These are phyloP conservation scores for Anthophora plumipes DNA, from an alignment of 2,888 invertebrate species.

Conservation along the genomic window DNA sequence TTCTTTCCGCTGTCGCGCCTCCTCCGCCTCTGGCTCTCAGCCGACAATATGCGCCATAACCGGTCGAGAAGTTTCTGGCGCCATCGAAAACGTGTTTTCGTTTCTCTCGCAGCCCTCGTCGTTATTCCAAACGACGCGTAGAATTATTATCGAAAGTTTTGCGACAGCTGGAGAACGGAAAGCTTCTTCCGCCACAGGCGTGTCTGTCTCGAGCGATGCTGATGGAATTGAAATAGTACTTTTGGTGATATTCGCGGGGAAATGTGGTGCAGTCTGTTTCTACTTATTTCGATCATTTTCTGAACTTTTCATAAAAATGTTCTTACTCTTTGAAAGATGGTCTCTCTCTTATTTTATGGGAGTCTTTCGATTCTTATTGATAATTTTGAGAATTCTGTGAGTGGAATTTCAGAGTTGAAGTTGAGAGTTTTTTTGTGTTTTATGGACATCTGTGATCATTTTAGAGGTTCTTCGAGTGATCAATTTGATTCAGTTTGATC, in stretches of 20 bases:
- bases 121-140: slow-evolving; percentile 14
- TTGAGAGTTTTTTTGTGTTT: too few species aligned
- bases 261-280: not conserved
- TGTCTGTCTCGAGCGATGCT: not conserved
- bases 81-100: slow-evolving; percentile 63
- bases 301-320: too few species aligned
- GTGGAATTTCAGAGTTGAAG: too few species aligned
- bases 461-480: too few species aligned
- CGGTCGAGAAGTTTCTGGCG: slow-evolving; percentile 61
- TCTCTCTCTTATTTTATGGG: too few species aligned
- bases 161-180: not conserved
- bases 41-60: slow-evolving; percentile 28
- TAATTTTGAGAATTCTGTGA: too few species aligned
- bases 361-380: too few species aligned
- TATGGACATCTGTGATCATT: too few species aligned
- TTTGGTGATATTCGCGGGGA: not conserved
- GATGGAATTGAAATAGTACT: not conserved
- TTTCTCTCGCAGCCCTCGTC: not conserved
- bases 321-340: too few species aligned
- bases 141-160: slow-evolving; percentile 41
- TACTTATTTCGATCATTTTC: not conserved
- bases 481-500: too few species aligned
- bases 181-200: not conserved
- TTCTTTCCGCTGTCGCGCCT: slow-evolving; percentile 26
- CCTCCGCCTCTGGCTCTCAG: not conserved